Percentiles rank a stretch among this genome's conserved stretches.
Evolutionary conservation across 2,888 invertebrate genomes (phyloP).

Genomic region (Lepetodrilus schrolli): DNA sequence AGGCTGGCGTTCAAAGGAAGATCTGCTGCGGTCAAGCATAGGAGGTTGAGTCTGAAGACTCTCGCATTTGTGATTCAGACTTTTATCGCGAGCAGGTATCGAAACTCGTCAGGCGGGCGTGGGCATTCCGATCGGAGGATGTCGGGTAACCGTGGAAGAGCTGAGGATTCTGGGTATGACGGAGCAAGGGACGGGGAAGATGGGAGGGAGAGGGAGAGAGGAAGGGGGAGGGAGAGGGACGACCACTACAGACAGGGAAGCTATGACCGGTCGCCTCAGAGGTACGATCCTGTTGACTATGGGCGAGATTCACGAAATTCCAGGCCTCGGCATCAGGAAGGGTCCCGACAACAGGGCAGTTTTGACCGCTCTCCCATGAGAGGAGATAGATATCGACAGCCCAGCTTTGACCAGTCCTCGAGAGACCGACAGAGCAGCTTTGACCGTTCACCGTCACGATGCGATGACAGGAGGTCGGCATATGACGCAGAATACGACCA

Average conservation of each 20-base stretch:
- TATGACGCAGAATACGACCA: conserved; percentile 10
- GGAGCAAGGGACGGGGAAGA: neutral
- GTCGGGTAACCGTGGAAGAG: no score
- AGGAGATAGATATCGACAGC: conserved; percentile 34
- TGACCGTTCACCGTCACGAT: neutral
- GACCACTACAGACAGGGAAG: conserved; percentile 28
- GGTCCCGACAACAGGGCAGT: conserved; percentile 32
- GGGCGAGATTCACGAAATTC: neutral
- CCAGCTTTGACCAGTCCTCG: neutral
- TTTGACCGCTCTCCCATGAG: conserved; percentile 30
- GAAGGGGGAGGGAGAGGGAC: neutral
- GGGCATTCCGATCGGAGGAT: no score
- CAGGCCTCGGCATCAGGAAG: neutral
- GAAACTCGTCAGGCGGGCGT: no score
- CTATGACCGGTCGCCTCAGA: neutral
- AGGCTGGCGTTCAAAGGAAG: neutral
- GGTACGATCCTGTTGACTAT: conserved; percentile 1
- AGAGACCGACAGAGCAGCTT: conserved; percentile 10
- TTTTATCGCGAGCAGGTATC: no score
- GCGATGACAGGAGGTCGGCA: neutral
- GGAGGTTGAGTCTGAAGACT: no score
- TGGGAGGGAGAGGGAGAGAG: conserved; percentile 1
- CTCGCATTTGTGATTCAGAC: no score
- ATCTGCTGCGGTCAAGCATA: no score
- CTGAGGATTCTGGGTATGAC: no score